phyloP scores from a whole-genome alignment of 2,888 invertebrate species.

The Tachina fera region DNA sequence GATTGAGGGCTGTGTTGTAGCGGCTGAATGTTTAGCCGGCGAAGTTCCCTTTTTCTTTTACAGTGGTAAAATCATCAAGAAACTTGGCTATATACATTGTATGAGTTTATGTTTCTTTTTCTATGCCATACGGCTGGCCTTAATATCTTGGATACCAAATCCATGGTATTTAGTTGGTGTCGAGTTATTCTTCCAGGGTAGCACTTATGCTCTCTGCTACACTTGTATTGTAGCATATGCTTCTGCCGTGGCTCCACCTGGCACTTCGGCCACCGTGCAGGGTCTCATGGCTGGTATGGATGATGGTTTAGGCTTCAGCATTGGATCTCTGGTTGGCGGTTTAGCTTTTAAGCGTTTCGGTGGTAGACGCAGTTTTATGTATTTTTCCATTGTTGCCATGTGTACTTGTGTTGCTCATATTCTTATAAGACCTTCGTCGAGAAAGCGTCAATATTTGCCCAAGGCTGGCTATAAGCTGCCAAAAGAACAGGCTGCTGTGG shows the following conservation, averaged over 20 bases:
- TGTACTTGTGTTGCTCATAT: slow-evolving; percentile 81
- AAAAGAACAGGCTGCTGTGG: slow-evolving; percentile 73
- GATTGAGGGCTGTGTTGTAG: slow-evolving; percentile 91
- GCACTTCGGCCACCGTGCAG: slow-evolving; percentile 93
- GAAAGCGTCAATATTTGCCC: slow-evolving; percentile 80
- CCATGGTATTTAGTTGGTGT: slow-evolving; percentile 93
- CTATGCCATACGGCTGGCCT: slow-evolving; percentile 89
- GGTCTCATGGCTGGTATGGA: slow-evolving; percentile 95
- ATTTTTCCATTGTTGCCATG: slow-evolving; percentile 82
- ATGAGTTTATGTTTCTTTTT: slow-evolving; percentile 90
- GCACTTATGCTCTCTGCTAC: slow-evolving; percentile 94
- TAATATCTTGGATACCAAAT: slow-evolving; percentile 89
- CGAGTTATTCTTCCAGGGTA: slow-evolving; percentile 92
- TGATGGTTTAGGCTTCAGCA: slow-evolving; percentile 91
- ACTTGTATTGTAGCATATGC: slow-evolving; percentile 91
- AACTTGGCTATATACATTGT: slow-evolving; percentile 90
- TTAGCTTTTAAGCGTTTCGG: slow-evolving; percentile 87
- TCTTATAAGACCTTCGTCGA: slow-evolving; percentile 79
- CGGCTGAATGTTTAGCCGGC: slow-evolving; percentile 90
- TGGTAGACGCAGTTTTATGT: slow-evolving; percentile 85
- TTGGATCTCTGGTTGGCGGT: slow-evolving; percentile 90
- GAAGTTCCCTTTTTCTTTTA: slow-evolving; percentile 91
- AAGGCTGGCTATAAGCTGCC: slow-evolving; percentile 78
- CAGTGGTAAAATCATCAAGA: slow-evolving; percentile 89
- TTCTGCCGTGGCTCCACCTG: slow-evolving; percentile 87